Evolutionary conservation across 23 tunicate species (phyloP), one percentile per base, ranked within the genome.

Genomic region (Ascidia mentula): DNA sequence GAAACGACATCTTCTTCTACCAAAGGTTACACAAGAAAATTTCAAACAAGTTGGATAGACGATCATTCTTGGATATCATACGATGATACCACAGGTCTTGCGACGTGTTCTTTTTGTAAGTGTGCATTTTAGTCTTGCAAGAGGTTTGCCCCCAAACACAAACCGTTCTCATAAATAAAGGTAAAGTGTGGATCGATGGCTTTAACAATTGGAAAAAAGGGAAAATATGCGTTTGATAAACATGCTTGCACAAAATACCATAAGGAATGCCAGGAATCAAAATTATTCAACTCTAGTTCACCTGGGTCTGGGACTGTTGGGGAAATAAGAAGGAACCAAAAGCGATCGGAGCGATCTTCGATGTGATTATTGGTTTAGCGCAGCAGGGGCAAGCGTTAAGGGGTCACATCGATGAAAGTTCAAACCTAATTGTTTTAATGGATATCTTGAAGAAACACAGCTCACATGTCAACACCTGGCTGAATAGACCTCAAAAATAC

Each of bases 371-470:
- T 4, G 5, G n/a, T 30, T 22, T 75, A 7, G 79, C 79, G 15
- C 46, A 46, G 1, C 79, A 75, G 37, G 79, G 79, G 0, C 38
- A 30, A 32, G 40, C 79, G 7, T 75, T 75, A 18, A 18, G 79
- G 3, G 79, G 79, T 2, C 79, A 75, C 53, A 2, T 6, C 1
- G 79, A 75, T 28, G 53, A 6, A 38, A 36, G 18, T 36, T 75
- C 79, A 33, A 75, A 75, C 37, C 37, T 75, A 30, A 22, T 15
- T 36, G 32, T 20, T 30, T 22, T 39, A 5, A 38, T 75, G 53
- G 22, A 39, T 5, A 18, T 75, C n/a, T 35, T 38, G 18, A 22
- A 30, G 30, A 46, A 32, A 2, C 30, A 75, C 26, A 39, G 30
- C 30, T 28, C 7, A 2, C n/a, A 36, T 28, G 53, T 75, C 24